Percentiles rank a stretch among this genome's conserved stretches.
phyloP scores from a whole-genome alignment of 2,113 vertebrate species.

The Colaptes auratus region DNA sequence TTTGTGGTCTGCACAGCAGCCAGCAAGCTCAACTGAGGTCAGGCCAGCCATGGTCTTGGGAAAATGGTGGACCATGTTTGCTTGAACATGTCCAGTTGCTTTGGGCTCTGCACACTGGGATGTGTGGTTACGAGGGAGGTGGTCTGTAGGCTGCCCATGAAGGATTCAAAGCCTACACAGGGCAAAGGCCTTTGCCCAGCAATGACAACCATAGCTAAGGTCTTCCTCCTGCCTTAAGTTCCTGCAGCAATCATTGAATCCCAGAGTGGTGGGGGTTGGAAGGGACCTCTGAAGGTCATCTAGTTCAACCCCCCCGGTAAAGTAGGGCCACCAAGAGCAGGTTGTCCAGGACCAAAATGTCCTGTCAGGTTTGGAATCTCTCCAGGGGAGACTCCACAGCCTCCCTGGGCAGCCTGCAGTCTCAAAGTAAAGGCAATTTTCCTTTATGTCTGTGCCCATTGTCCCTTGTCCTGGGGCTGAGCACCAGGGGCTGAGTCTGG shows the following conservation, averaged over 20 bases:
- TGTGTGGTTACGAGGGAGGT: background rate
- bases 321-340: too few species aligned
- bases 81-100: background rate
- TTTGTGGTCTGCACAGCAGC: background rate
- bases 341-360: too few species aligned
- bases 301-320: too few species aligned
- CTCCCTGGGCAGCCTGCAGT: too few species aligned
- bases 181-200: background rate
- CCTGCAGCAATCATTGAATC: background rate
- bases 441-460: too few species aligned
- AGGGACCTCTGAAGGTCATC: too few species aligned
- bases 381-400: too few species aligned
- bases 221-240: background rate
- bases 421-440: too few species aligned
- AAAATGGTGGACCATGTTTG: fast-evolving
- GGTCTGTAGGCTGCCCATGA: fast-evolving
- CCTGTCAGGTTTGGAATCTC: too few species aligned
- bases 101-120: background rate
- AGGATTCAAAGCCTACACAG: background rate
- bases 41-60: background rate
- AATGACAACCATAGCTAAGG: fast-evolving
- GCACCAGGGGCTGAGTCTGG: too few species aligned
- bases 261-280: too few species aligned
- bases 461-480: too few species aligned
- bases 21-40: background rate